These are phyloP conservation scores for Eulemur albifrons DNA, from an alignment of 2,797 vertebrate species.

Conservation along the genomic window DNA sequence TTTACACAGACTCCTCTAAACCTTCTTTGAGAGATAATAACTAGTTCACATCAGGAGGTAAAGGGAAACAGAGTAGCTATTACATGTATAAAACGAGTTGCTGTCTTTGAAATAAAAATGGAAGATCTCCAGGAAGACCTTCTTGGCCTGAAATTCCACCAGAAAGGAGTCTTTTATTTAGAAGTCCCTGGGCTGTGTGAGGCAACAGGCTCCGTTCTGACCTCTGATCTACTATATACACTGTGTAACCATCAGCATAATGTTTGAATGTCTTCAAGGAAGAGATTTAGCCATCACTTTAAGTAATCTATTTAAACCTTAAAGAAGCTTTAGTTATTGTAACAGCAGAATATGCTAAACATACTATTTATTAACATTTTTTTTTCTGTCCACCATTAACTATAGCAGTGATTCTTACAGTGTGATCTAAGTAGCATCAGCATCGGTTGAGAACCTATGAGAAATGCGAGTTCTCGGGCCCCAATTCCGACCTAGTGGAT, in stretches of 20 bases:
- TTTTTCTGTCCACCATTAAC: background rate
- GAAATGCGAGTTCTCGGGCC: background rate
- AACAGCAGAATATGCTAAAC: background rate
- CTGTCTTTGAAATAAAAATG: background rate
- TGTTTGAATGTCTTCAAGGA: background rate
- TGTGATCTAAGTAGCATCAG: background rate
- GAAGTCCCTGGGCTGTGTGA: background rate
- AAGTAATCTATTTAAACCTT: conserved; percentile 17
- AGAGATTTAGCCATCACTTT: background rate
- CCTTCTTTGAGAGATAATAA: background rate
- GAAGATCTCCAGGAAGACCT: background rate
- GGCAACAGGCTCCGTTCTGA: background rate
- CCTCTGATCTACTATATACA: background rate
- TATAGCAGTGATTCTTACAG: background rate
- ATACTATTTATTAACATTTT: background rate
- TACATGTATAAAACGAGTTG: background rate
- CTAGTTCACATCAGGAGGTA: background rate
- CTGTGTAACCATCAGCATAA: background rate
- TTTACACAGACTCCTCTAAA: background rate
- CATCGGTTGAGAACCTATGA: background rate
- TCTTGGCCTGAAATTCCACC: background rate
- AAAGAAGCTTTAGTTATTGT: background rate
- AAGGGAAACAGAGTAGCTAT: background rate
- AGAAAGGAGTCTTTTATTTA: background rate
- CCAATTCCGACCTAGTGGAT: background rate